A percentile compares a stretch with the other conserved stretches of the same genome.
Conservation (phyloP, 2,113 vertebrate genomes). For the Trichechus manatus region DNA sequence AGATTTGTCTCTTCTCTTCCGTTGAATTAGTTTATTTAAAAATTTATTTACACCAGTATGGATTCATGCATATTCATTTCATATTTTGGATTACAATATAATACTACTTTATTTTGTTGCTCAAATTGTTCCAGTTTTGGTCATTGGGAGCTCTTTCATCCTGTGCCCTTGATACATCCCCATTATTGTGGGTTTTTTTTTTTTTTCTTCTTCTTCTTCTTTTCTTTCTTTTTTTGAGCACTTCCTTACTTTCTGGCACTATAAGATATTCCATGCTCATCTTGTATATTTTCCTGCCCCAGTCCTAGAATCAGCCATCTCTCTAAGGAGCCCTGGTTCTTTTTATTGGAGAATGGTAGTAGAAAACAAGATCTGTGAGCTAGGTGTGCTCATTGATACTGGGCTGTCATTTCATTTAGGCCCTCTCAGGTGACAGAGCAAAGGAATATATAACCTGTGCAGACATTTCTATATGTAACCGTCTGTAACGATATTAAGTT, state of each 20-base stretch:
- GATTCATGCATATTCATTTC: neutral
- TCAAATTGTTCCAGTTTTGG: neutral
- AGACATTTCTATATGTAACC: neutral
- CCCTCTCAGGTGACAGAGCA: neutral
- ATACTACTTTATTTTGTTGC: neutral
- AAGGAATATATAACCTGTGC: neutral
- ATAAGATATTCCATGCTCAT: neutral
- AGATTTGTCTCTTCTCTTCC: neutral
- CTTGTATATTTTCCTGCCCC: neutral
- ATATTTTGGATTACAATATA: neutral
- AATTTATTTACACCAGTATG: neutral
- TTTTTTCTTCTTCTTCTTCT: neutral
- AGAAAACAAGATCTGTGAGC: neutral
- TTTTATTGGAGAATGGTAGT: neutral
- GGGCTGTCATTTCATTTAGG: neutral
- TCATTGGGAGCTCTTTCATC: neutral
- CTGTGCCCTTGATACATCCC: neutral
- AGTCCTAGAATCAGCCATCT: neutral
- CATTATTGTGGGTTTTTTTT: neutral
- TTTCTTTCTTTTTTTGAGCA: neutral
- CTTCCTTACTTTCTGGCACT: neutral
- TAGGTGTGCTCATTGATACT: neutral
- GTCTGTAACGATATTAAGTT: neutral
- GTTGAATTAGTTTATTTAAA: neutral
- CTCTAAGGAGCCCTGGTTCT: neutral